These are phyloP conservation scores for Oncorhynchus tshawytscha DNA, from an alignment of 2,113 vertebrate species.

Conservation along the genomic window DNA sequence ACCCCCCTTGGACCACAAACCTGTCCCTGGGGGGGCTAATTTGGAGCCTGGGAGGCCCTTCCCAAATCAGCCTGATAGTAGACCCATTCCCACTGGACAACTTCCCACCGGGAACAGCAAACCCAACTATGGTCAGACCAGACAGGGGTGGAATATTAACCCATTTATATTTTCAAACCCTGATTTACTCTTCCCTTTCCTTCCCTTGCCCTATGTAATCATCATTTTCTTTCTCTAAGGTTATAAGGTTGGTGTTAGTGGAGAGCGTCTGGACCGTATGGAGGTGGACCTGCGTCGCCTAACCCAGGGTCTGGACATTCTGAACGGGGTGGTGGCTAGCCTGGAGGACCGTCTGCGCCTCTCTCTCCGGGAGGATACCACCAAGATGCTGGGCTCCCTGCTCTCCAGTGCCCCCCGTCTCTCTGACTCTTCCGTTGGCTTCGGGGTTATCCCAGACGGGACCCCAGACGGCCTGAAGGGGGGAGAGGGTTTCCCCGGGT, in stretches of 20 bases:
- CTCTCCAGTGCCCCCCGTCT: slow-evolving; percentile 67
- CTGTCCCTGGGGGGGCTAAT: slow-evolving; percentile 53
- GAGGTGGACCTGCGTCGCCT: slow-evolving; percentile 87
- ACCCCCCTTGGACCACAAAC: slow-evolving; percentile 55
- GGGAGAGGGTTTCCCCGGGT: slow-evolving; percentile 63
- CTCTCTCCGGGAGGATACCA: slow-evolving; percentile 84
- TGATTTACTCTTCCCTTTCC: background rate
- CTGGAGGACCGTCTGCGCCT: slow-evolving; percentile 83
- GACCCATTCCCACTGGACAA: slow-evolving; percentile 66
- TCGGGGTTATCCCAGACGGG: slow-evolving; percentile 83
- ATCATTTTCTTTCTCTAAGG: slow-evolving; percentile 62
- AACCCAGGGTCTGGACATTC: slow-evolving; percentile 81
- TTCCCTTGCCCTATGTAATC: background rate
- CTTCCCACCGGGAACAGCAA: slow-evolving; percentile 67
- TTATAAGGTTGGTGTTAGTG: slow-evolving; percentile 72
- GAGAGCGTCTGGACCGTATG: slow-evolving; percentile 87
- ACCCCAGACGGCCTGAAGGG: slow-evolving; percentile 76
- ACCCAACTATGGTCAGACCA: slow-evolving; percentile 74
- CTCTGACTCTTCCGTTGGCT: slow-evolving; percentile 75
- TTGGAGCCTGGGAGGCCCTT: slow-evolving; percentile 72
- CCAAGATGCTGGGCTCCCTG: slow-evolving; percentile 80
- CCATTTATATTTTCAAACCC: no score
- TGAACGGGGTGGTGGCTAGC: slow-evolving; percentile 79
- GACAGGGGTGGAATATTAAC: background rate
- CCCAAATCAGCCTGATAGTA: slow-evolving; percentile 69